These are phyloP conservation scores for Tetraneura akinire DNA, from an alignment of 1,140 invertebrate genomes.

Conservation along the genomic window DNA sequence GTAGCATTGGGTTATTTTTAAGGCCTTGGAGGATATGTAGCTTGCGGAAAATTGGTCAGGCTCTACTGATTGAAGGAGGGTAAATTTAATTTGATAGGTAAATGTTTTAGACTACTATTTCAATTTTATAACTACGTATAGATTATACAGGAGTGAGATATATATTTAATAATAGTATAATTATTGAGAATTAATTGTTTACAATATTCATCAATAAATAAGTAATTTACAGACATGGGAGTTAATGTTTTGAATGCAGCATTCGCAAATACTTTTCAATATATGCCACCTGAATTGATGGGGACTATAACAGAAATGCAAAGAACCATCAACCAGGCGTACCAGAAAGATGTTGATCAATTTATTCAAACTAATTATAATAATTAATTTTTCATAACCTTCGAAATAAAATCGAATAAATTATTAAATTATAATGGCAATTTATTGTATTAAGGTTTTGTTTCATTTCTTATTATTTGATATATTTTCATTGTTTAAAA, in stretches of 20 bases:
- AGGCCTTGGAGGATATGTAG: no score
- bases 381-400: background rate
- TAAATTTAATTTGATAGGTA: background rate
- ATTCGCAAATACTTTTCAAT: constrained; percentile 44
- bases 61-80: no score
- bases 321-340: constrained; percentile 15
- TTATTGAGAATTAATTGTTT: no score
- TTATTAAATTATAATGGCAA: no score
- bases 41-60: no score
- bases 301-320: constrained; percentile 43
- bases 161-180: background rate
- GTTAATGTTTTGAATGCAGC: constrained; percentile 37
- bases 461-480: background rate
- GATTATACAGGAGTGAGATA: background rate
- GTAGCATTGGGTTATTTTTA: no score
- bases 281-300: constrained; percentile 47
- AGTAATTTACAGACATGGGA: constrained; percentile 34
- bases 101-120: background rate
- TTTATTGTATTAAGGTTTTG: background rate
- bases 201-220: background rate
- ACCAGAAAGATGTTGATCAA: constrained; percentile 30
- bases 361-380: background rate
- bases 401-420: no score
- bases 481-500: background rate
- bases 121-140: background rate